These are phyloP conservation scores for Lycorma delicatula DNA, from an alignment of 1,140 invertebrate genomes.

Conservation along the genomic window DNA sequence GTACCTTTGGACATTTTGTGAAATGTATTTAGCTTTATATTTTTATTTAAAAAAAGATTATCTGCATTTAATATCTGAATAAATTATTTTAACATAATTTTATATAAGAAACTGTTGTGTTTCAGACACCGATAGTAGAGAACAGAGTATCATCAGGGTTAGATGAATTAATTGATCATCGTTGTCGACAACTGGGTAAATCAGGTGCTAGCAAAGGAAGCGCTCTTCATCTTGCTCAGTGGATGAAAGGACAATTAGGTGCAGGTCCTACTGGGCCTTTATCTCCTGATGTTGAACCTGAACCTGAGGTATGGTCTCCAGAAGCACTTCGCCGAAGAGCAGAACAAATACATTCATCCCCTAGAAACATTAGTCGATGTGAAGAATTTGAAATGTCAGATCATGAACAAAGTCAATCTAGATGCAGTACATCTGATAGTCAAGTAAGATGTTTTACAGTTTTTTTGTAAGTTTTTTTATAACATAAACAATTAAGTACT, in stretches of 20 bases:
- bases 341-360: constrained; percentile 42
- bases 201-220: constrained; percentile 47
- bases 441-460: constrained; percentile 51
- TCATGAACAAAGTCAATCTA: constrained; percentile 42
- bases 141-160: constrained; percentile 21
- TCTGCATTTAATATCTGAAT: no score
- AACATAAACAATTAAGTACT: not conserved
- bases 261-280: constrained; percentile 41
- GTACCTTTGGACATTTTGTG: no score
- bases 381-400: constrained; percentile 43
- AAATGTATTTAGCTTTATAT: no score
- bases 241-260: constrained; percentile 54
- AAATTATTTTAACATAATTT: no score
- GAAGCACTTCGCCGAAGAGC: constrained; percentile 54
- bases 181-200: constrained; percentile 49
- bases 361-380: constrained; percentile 36
- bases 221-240: constrained; percentile 57
- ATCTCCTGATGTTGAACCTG: constrained; percentile 39
- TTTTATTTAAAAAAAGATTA: no score
- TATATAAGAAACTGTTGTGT: not conserved
- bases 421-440: constrained; percentile 53
- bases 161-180: constrained; percentile 48
- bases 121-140: not conserved
- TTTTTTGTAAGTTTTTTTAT: not conserved
- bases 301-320: constrained; percentile 57